Evolutionary conservation across 2,113 vertebrate genomes (phyloP).

Genomic region (Paramisgurnus dabryanus): DNA sequence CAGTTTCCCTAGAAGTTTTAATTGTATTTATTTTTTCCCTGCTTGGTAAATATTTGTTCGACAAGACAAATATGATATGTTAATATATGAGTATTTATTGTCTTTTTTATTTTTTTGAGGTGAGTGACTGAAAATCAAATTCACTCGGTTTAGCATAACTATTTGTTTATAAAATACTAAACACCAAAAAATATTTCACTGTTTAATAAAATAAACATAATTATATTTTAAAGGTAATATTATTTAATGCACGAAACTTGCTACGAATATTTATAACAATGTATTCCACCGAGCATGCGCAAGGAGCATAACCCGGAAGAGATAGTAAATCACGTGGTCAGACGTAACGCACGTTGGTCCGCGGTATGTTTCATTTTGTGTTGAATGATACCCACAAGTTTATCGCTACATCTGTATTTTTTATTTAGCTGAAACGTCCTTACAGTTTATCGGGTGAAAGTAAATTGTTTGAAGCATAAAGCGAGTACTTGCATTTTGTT

Average conservation of each 20-base stretch:
- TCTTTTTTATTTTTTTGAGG: no score
- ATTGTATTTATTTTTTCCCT: background rate
- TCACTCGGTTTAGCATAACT: no score
- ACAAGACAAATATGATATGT: no score
- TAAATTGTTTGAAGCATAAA: background rate
- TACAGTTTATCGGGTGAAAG: background rate
- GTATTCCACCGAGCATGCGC: no score
- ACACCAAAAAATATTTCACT: no score
- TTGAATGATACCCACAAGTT: background rate
- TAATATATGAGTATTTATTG: no score
- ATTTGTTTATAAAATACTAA: no score
- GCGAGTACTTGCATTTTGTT: background rate
- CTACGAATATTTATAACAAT: no score
- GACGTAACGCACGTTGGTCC: slow-evolving; percentile 65
- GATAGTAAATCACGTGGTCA: slow-evolving; percentile 46
- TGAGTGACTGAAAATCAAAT: no score
- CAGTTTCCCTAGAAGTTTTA: background rate
- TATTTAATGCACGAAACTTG: background rate
- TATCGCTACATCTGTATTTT: background rate
- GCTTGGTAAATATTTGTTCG: no score
- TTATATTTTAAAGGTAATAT: background rate
- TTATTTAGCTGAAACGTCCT: background rate
- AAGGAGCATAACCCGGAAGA: slow-evolving; percentile 59
- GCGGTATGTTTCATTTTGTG: slow-evolving; percentile 49
- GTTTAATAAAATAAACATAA: no score